These are phyloP conservation scores for Phataginus tricuspis DNA, from an alignment of 2,797 vertebrate species.

Conservation along the genomic window DNA sequence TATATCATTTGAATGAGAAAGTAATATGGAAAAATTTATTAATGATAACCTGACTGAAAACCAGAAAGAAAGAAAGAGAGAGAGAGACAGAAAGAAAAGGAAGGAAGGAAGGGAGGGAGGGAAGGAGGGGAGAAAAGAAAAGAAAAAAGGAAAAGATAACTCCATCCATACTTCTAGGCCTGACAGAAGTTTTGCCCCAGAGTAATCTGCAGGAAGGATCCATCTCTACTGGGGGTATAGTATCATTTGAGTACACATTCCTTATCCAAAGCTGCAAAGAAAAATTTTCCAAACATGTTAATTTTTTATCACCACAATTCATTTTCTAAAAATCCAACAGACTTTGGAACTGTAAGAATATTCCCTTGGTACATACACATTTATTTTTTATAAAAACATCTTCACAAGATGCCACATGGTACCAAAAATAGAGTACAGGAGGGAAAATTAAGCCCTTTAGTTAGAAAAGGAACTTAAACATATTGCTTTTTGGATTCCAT, in stretches of 20 bases:
- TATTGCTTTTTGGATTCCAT: not conserved
- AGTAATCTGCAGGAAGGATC: not conserved
- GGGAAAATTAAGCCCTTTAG: not conserved
- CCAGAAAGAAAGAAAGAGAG: not conserved
- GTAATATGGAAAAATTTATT: not conserved
- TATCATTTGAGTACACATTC: not conserved
- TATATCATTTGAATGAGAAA: not conserved
- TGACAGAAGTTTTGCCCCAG: not conserved
- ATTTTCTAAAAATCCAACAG: not conserved
- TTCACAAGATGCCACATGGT: not conserved
- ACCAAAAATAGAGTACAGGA: not conserved
- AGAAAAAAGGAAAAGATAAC: not conserved
- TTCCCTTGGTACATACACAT: not conserved
- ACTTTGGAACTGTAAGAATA: not conserved
- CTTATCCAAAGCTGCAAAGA: not conserved
- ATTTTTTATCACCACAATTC: not conserved
- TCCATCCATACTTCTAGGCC: not conserved
- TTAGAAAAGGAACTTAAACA: not conserved
- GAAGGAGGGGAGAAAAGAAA: accelerated
- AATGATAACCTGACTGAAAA: not conserved
- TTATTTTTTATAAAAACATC: not conserved
- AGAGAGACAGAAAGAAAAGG: too few relatives aligned
- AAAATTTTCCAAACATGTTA: slow-evolving; percentile 4
- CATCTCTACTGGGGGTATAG: not conserved
- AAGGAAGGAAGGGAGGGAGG: too few relatives aligned